A percentile compares a stretch with the other conserved stretches of the same genome.
Conservation (phyloP, 2,113 vertebrate species). For the Tauraco erythrolophus region DNA sequence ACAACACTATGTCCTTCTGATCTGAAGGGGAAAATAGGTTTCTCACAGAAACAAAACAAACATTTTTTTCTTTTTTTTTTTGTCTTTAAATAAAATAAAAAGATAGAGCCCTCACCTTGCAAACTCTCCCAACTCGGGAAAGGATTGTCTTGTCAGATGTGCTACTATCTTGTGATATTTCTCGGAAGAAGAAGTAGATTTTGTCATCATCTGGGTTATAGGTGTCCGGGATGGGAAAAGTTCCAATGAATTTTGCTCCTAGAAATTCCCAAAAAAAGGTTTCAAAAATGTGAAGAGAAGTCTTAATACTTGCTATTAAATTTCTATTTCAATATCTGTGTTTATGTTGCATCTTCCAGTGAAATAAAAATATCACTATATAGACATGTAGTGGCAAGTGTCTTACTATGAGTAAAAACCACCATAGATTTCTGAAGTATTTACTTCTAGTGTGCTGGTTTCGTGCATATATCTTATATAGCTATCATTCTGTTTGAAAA, state of each 20-base stretch:
- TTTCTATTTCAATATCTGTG: background rate
- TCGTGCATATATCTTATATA: background rate
- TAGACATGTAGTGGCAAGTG: background rate
- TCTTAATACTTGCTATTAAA: background rate
- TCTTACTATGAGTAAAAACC: background rate
- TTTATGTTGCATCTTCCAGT: background rate
- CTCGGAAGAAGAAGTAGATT: conserved; percentile 98
- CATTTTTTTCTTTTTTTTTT: background rate
- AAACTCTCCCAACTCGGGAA: conserved; percentile 94
- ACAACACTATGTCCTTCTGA: background rate
- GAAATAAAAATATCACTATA: background rate
- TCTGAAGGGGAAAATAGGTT: background rate
- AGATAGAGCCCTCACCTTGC: conserved; percentile 83
- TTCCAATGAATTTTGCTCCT: conserved; percentile 95
- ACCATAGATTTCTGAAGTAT: background rate
- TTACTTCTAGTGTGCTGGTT: background rate
- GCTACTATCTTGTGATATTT: conserved; percentile 89
- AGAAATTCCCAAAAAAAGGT: background rate
- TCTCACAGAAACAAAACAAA: background rate
- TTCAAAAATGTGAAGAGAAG: background rate
- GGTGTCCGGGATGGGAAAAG: conserved; percentile 92
- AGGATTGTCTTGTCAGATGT: conserved; percentile 90
- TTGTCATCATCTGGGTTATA: conserved; percentile 98
- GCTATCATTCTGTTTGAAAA: background rate
- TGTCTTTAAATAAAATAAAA: background rate